Evolutionary conservation across 2,888 invertebrate genomes (phyloP).

Genomic region (Apamea epomidion): DNA sequence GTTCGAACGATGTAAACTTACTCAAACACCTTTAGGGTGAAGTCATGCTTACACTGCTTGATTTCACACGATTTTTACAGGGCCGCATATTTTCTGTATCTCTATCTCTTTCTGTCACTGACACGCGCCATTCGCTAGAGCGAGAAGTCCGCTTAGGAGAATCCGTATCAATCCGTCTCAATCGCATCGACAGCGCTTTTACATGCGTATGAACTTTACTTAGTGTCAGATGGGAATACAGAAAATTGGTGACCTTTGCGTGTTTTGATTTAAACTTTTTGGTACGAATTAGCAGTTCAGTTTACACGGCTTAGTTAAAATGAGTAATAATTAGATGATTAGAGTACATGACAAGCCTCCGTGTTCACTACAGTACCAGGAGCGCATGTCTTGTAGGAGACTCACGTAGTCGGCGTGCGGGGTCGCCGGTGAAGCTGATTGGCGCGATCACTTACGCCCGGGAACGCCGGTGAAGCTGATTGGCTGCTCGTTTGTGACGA

Average conservation of each 20-base stretch:
- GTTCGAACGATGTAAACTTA: not conserved
- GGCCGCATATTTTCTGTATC: not conserved
- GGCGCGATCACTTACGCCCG: constrained; percentile 89
- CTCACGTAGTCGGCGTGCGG: constrained; percentile 44
- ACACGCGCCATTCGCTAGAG: not conserved
- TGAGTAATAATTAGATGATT: constrained; percentile 1
- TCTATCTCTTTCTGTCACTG: not conserved
- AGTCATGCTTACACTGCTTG: not conserved
- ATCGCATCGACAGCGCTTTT: not conserved
- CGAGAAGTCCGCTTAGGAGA: not conserved
- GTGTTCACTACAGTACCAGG: constrained; percentile 63
- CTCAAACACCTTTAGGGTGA: not conserved
- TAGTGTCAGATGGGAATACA: not conserved
- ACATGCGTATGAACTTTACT: not conserved
- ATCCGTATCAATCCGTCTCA: not conserved
- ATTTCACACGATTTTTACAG: too few relatives aligned
- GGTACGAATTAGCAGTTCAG: not conserved
- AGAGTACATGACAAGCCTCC: constrained; percentile 16
- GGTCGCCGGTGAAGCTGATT: constrained; percentile 92
- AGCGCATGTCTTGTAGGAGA: constrained; percentile 61
- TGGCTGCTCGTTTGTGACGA: constrained; percentile 95
- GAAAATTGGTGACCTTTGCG: not conserved
- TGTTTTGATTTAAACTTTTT: not conserved
- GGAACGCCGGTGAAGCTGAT: constrained; percentile 93
- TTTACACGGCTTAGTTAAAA: not conserved